Percentiles rank a stretch among this genome's conserved stretches.
phyloP scores from a whole-genome alignment of 2,797 vertebrate species.

The Arnoldichthys spilopterus region DNA sequence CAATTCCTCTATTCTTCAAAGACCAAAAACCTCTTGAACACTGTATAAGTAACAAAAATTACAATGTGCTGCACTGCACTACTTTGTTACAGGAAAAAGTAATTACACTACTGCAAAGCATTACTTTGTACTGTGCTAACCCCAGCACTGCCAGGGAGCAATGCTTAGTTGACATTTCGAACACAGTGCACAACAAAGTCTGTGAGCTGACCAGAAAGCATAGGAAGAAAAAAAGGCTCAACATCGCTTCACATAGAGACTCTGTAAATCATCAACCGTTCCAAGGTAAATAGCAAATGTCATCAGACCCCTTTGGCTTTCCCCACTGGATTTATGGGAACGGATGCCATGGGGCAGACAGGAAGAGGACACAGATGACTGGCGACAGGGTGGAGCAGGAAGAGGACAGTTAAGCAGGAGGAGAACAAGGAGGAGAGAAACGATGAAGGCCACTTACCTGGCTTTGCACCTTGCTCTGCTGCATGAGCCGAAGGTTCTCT shows the following conservation, averaged over 20 bases:
- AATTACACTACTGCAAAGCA: no score
- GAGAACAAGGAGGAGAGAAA: neutral
- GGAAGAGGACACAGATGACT: neutral
- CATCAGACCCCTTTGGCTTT: neutral
- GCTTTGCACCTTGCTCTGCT: slow-evolving; percentile 95
- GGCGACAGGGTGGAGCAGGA: neutral
- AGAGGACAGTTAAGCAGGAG: neutral
- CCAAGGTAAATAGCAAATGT: neutral
- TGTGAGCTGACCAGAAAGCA: neutral
- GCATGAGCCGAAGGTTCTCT: slow-evolving; percentile 95
- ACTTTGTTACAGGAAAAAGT: no score
- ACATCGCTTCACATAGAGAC: neutral
- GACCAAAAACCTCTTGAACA: no score
- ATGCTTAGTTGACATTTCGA: no score
- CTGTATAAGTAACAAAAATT: no score
- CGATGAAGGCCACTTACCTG: slow-evolving; percentile 77
- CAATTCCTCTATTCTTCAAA: no score
- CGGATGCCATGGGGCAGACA: neutral
- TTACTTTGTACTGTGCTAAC: no score
- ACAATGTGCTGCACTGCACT: no score
- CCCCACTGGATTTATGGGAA: slow-evolving; percentile 10
- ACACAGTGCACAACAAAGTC: no score
- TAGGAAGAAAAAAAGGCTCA: neutral
- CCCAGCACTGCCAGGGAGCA: no score
- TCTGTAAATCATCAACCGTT: neutral